phyloP scores from a whole-genome alignment of 1,140 invertebrate species.

The Drosophila simulans region DNA sequence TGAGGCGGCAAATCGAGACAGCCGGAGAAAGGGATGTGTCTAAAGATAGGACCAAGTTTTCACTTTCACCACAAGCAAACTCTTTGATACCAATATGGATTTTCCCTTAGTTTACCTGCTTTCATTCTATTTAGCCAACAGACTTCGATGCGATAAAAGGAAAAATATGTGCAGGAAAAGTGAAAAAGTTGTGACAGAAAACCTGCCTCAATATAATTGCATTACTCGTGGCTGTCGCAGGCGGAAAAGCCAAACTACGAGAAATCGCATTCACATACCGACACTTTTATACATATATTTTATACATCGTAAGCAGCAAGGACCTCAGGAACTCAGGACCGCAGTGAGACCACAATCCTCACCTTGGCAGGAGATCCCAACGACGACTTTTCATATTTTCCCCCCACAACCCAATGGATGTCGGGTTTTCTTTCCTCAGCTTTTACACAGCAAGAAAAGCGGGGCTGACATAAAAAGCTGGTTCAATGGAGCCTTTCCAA shows the following conservation, averaged over 20 bases:
- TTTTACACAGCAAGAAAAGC: slow-evolving; percentile 11
- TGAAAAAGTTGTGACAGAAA: slow-evolving; percentile 70
- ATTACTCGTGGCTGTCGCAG: slow-evolving; percentile 68
- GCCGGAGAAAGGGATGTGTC: neutral
- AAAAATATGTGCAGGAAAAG: slow-evolving; percentile 35
- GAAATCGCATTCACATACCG: slow-evolving; percentile 4
- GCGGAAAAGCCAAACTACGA: slow-evolving; percentile 35
- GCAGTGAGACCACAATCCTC: slow-evolving; percentile 57
- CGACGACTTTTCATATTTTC: slow-evolving; percentile 76
- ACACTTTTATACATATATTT: neutral
- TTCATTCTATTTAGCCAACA: slow-evolving; percentile 23
- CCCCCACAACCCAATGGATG: slow-evolving; percentile 26
- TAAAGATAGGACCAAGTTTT: slow-evolving; percentile 21
- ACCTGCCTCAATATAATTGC: slow-evolving; percentile 76
- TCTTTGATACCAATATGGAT: slow-evolving; percentile 18
- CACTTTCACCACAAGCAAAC: slow-evolving; percentile 13
- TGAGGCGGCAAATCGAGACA: slow-evolving; percentile 16
- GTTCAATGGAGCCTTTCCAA: no score
- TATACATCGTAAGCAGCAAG: slow-evolving; percentile 19
- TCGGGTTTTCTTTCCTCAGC: slow-evolving; percentile 21
- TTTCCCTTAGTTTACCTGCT: slow-evolving; percentile 10
- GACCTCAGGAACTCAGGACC: slow-evolving; percentile 56
- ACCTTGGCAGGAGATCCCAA: slow-evolving; percentile 45
- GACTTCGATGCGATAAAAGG: slow-evolving; percentile 50
- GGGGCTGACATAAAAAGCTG: no score